These are phyloP conservation scores for Ahaetulla prasina DNA, from an alignment of 2,113 vertebrate genomes.

Conservation along the genomic window DNA sequence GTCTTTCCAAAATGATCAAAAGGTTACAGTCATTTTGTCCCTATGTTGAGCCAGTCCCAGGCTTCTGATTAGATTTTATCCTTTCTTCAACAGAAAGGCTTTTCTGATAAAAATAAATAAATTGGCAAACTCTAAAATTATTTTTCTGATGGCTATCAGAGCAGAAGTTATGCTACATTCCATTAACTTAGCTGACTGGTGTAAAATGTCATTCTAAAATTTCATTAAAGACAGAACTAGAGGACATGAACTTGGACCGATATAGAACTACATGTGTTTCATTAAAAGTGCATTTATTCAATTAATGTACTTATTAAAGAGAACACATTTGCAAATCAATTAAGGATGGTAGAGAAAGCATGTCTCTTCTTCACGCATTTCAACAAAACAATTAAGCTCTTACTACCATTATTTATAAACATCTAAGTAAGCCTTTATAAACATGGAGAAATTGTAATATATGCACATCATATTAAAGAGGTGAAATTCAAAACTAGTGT, in stretches of 20 bases:
- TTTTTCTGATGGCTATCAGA: slow-evolving; percentile 33
- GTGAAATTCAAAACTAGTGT: slow-evolving; percentile 31
- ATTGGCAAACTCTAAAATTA: slow-evolving; percentile 20
- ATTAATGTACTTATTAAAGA: slow-evolving; percentile 61
- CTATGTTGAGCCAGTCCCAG: slow-evolving; percentile 6
- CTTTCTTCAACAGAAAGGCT: neutral
- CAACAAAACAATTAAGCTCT: slow-evolving; percentile 24
- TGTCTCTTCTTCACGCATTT: slow-evolving; percentile 5
- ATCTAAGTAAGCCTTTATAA: neutral
- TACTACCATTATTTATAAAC: slow-evolving; percentile 8
- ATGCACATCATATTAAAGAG: slow-evolving; percentile 12
- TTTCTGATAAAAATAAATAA: slow-evolving; percentile 14
- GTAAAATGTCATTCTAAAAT: slow-evolving; percentile 46
- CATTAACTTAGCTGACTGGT: slow-evolving; percentile 50
- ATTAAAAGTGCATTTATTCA: slow-evolving; percentile 65
- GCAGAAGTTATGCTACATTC: slow-evolving; percentile 46
- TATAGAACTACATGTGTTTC: slow-evolving; percentile 55
- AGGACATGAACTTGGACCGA: slow-evolving; percentile 63
- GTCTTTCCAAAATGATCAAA: neutral
- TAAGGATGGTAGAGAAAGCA: slow-evolving; percentile 9
- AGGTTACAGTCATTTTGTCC: neutral
- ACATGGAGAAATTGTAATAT: neutral
- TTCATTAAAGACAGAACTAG: slow-evolving; percentile 56
- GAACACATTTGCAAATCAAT: slow-evolving; percentile 44
- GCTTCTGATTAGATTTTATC: slow-evolving; percentile 5